Evolutionary conservation across 2,888 invertebrate species (phyloP).

Genomic region (Lacanobia oleracea): DNA sequence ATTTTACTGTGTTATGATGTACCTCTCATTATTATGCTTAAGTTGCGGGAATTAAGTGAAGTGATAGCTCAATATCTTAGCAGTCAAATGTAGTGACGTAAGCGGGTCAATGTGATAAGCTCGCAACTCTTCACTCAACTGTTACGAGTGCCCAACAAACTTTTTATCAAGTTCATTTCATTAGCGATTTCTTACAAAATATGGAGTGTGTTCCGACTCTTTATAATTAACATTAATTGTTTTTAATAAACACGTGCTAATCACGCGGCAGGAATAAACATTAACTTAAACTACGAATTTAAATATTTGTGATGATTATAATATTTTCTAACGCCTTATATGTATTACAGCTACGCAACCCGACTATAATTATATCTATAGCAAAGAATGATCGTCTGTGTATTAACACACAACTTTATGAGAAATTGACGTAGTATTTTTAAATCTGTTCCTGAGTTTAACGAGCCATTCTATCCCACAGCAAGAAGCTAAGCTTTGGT

Average conservation of each 20-base stretch:
- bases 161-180: neutral
- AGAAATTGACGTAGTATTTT: neutral
- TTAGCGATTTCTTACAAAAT: neutral
- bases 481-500: neutral
- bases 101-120: constrained; percentile 8
- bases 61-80: neutral
- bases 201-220: neutral
- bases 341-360: no score
- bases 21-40: neutral
- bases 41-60: neutral
- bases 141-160: neutral
- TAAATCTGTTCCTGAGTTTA: constrained; percentile 4
- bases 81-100: neutral
- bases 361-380: no score
- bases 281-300: neutral
- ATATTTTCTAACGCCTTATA: neutral
- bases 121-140: neutral
- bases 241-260: no score
- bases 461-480: neutral
- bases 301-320: neutral
- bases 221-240: no score
- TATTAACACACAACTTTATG: neutral
- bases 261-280: no score
- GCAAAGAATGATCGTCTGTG: neutral
- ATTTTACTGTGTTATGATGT: no score